These are phyloP conservation scores for Popillia japonica DNA, from an alignment of 1,140 invertebrate species.

Conservation along the genomic window DNA sequence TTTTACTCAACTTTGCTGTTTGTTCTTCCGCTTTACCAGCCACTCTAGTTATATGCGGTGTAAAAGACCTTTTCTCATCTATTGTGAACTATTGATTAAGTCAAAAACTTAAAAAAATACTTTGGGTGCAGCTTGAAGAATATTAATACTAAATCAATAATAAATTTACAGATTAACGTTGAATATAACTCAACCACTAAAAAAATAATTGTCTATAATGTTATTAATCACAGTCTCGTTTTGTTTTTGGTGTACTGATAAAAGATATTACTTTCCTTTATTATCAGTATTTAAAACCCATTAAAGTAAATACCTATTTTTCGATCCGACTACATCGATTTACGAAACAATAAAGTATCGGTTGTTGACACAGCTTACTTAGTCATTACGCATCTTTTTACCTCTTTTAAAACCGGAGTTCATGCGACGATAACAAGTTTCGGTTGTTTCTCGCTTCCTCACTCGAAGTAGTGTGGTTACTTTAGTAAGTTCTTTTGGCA, in stretches of 20 bases:
- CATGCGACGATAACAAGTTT: constrained; percentile 1
- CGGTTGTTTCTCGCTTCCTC: not conserved
- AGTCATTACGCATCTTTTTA: constrained; percentile 1
- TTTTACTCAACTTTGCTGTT: too few relatives aligned
- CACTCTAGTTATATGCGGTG: too few relatives aligned
- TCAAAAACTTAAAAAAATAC: too few relatives aligned
- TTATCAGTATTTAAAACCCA: constrained; percentile 3
- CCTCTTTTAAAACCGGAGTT: constrained; percentile 16
- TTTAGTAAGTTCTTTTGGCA: constrained; percentile 18
- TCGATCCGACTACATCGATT: not conserved
- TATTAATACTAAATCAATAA: too few relatives aligned
- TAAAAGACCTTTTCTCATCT: too few relatives aligned
- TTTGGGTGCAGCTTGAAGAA: too few relatives aligned
- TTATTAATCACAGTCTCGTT: not conserved
- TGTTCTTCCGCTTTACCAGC: too few relatives aligned
- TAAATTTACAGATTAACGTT: not conserved
- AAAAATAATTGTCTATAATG: not conserved
- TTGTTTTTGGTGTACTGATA: not conserved
- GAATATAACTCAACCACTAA: not conserved
- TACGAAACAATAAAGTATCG: constrained; percentile 24
- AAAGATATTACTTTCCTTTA: constrained; percentile 7
- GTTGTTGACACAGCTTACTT: constrained; percentile 10
- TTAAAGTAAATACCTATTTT: not conserved
- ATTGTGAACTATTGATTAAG: too few relatives aligned
- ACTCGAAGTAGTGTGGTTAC: not conserved